Evolutionary conservation across 2,113 vertebrate genomes (phyloP), one percentile per base, ranked within the genome.

Genomic region (Athene cunicularia): DNA sequence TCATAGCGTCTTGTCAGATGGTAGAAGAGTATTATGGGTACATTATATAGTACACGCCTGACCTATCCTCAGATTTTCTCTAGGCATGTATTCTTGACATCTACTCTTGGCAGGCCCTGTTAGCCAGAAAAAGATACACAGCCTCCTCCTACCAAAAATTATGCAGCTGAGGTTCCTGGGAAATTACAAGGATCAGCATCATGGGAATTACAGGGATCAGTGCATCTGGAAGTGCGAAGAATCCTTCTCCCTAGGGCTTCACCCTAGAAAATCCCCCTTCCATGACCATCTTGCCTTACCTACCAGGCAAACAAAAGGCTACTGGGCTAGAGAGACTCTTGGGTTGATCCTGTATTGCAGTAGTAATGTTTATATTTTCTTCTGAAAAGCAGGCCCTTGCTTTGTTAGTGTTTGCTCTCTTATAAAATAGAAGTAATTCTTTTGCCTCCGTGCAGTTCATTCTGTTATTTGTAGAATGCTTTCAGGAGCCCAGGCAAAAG

Each of bases 281-380:
- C 7, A 27, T 2, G 9, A 70, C 33, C 0, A 5, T 0, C 4
- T 7, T 30, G n/a, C 80, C 41, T 80, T 11, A 24, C 45, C 19
- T 73, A 2, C 12, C 24, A 62, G 28, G 45, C 47, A 60, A 90
- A 66, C 9, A 72, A 82, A 88, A 83, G 9, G 27, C 53, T 66
- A 2, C 24, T 45, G 39, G 33, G 32, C 21, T 92, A 28, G 19
- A 60, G 32, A 90, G 24, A 53, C 49, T 0, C 0, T 39, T 88
- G 37, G 26, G 14, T 30, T 80, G 67, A 43, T 53, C 30, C 39
- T 49, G 14, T 39, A 12, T 28, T 76, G 19, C 24, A 60, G 53
- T 19, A 64, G 9, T 28, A 47, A 37, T 35, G 14, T 66, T 86
- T 80, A 12, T n/a, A 39, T 58, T 93, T 86, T 7, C 75, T 66